Percentiles rank a stretch among this genome's conserved stretches.
Conservation (phyloP, 1,140 invertebrate genomes). For the Riptortus pedestris region DNA sequence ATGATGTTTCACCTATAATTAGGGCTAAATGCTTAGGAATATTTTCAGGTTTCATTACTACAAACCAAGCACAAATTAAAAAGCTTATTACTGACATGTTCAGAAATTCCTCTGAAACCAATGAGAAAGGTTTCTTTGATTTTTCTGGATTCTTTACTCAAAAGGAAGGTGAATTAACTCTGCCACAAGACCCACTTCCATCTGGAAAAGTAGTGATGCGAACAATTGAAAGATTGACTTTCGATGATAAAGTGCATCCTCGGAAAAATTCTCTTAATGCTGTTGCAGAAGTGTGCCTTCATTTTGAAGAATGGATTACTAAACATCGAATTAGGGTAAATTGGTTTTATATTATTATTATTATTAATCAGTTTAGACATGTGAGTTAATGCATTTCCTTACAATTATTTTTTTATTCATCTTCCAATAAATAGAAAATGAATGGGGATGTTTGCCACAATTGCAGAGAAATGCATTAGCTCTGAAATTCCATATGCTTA, state of each 20-base stretch:
- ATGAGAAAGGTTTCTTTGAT: too few relatives aligned
- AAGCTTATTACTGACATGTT: constrained; percentile 1
- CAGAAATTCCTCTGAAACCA: constrained; percentile 18
- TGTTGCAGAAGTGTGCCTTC: constrained; percentile 38
- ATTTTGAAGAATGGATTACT: constrained; percentile 35
- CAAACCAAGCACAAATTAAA: constrained; percentile 34
- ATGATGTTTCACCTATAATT: constrained; percentile 46
- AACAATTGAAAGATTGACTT: constrained; percentile 42
- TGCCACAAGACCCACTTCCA: constrained; percentile 35
- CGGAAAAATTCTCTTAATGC: constrained; percentile 46
- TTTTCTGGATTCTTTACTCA: constrained; percentile 25
- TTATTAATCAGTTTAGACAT: too few relatives aligned
- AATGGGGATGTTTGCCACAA: too few relatives aligned
- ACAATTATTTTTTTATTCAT: too few relatives aligned
- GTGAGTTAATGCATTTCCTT: too few relatives aligned
- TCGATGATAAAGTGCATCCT: constrained; percentile 48
- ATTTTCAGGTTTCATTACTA: constrained; percentile 41
- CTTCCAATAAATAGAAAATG: too few relatives aligned
- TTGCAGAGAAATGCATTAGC: too few relatives aligned
- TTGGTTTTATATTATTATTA: constrained; percentile 37
- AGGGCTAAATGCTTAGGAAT: constrained; percentile 46
- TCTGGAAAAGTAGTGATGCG: constrained; percentile 35
- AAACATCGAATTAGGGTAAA: constrained; percentile 35
- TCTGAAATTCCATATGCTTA: too few relatives aligned
- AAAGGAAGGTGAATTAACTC: constrained; percentile 28